Evolutionary conservation across 2,888 invertebrate genomes (phyloP).

Genomic region (Leucozona laternaria): DNA sequence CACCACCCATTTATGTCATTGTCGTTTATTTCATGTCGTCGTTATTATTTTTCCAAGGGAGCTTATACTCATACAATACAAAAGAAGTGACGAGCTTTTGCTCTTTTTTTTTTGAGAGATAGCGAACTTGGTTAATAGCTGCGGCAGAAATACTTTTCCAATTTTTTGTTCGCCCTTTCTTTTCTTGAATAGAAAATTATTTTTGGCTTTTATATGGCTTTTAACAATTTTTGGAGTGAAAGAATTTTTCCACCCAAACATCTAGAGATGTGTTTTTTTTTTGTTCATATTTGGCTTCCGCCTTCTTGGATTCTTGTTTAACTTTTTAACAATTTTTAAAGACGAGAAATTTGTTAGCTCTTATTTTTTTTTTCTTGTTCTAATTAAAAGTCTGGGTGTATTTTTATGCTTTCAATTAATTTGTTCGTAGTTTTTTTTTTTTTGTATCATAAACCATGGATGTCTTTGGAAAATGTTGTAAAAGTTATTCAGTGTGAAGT

Average conservation of each 20-base stretch:
- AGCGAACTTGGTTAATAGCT: constrained; percentile 22
- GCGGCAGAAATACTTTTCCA: constrained; percentile 21
- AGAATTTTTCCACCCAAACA: background rate
- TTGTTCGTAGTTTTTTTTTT: background rate
- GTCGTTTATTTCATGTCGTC: background rate
- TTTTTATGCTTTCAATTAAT: constrained; percentile 18
- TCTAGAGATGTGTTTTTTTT: background rate
- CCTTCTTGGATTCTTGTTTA: background rate
- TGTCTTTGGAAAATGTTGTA: background rate
- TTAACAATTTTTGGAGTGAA: background rate
- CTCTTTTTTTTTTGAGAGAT: background rate
- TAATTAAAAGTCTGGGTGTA: background rate
- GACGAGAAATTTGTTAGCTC: background rate
- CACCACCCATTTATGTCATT: background rate
- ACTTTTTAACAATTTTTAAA: background rate
- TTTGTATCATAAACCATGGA: background rate
- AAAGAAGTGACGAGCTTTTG: constrained; percentile 20
- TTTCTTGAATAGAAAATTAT: background rate
- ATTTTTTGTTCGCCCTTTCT: background rate
- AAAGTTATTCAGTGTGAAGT: background rate
- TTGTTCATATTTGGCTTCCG: background rate
- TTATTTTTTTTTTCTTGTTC: background rate
- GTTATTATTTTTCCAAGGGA: background rate
- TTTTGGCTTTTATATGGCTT: constrained; percentile 9
- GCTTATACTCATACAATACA: background rate